These are phyloP conservation scores for Drosophila asahinai DNA, from an alignment of 1,140 invertebrate genomes.

Conservation along the genomic window DNA sequence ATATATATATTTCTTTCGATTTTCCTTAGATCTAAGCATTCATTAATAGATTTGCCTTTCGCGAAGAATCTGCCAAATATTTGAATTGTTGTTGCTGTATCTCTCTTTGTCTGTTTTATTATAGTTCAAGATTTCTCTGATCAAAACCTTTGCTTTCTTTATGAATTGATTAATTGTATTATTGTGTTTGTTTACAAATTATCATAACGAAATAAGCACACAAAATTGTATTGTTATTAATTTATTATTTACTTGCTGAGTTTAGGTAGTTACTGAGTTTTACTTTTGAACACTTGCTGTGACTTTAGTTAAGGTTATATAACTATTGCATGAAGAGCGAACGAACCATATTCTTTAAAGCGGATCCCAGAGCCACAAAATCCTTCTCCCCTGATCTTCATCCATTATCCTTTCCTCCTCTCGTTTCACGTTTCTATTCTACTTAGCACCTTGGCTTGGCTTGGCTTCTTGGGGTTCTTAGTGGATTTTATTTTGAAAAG, in stretches of 20 bases:
- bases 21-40: conserved; percentile 67
- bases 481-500: conserved; percentile 9
- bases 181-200: conserved; percentile 33
- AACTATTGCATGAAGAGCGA: conserved; percentile 50
- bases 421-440: conserved; percentile 25
- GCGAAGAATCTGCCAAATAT: conserved; percentile 48
- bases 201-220: conserved; percentile 46
- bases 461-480: conserved; percentile 15
- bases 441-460: conserved; percentile 69
- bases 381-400: conserved; percentile 2
- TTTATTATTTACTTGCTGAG: conserved; percentile 36
- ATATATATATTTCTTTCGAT: conserved; percentile 59
- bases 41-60: conserved; percentile 45
- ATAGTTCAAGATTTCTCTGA: conserved; percentile 22
- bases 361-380: conserved; percentile 21
- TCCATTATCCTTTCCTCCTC: conserved; percentile 15
- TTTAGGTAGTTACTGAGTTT: conserved; percentile 61
- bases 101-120: conserved; percentile 23
- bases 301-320: conserved; percentile 66
- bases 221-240: conserved; percentile 30
- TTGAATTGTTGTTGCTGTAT: conserved; percentile 30
- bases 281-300: conserved; percentile 76
- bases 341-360: conserved; percentile 28
- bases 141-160: conserved; percentile 25
- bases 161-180: conserved; percentile 27